Percentiles rank a stretch among this genome's conserved stretches.
Evolutionary conservation across 2,797 vertebrate species (phyloP).

Genomic region (Phrynocephalus forsythii): DNA sequence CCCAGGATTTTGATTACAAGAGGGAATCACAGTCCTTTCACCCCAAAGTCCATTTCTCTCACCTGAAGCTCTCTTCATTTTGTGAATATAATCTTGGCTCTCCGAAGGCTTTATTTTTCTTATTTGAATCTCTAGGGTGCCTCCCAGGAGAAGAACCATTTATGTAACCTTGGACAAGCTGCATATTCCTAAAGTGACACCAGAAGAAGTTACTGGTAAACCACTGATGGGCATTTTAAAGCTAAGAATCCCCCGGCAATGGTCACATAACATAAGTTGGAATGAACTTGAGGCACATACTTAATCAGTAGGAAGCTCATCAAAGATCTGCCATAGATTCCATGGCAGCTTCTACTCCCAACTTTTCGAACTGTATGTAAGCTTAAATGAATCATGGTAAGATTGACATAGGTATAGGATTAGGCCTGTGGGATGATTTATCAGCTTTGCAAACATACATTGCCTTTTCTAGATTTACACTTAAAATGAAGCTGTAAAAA

Average conservation of each 20-base stretch:
- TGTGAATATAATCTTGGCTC: background rate
- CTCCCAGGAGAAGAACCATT: too few relatives aligned
- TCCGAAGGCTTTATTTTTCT: background rate
- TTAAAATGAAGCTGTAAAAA: background rate
- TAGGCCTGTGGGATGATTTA: background rate
- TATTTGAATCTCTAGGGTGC: background rate
- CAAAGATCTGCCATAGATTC: background rate
- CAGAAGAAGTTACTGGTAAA: too few relatives aligned
- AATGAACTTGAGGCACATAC: too few relatives aligned
- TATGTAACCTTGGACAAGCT: too few relatives aligned
- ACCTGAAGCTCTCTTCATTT: background rate
- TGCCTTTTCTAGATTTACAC: background rate
- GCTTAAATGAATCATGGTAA: background rate
- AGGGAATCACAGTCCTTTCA: background rate
- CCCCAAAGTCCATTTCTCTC: background rate
- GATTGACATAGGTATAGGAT: background rate
- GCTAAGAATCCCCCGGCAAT: too few relatives aligned
- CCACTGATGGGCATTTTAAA: too few relatives aligned
- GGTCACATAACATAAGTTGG: too few relatives aligned
- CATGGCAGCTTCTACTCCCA: background rate
- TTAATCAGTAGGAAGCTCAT: too few relatives aligned
- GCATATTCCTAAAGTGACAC: too few relatives aligned
- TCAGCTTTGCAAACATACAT: background rate
- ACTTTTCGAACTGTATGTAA: background rate
- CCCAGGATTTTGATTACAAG: background rate